phyloP scores from a whole-genome alignment of 53 echinoderm and acorn worm species.

The Apostichopus leukothele region DNA sequence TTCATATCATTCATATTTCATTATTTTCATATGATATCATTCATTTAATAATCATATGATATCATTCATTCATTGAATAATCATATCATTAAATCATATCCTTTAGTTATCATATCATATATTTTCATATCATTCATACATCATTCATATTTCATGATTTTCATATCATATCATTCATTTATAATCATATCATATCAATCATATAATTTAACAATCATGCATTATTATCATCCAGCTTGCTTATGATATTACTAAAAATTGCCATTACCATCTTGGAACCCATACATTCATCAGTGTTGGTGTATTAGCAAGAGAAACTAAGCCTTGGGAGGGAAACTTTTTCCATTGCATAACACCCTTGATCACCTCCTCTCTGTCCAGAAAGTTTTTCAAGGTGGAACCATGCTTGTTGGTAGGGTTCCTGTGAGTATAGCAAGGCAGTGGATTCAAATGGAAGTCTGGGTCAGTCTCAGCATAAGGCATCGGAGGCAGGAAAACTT shows the following conservation, averaged over 20 bases:
- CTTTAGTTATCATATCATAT: no score
- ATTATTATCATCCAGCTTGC: neutral
- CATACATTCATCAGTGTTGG: conserved; percentile 96
- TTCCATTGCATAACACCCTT: conserved; percentile 95
- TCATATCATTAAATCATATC: no score
- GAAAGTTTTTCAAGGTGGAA: conserved; percentile 73
- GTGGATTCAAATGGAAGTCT: conserved; percentile 89
- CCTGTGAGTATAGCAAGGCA: conserved; percentile 83
- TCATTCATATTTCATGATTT: no score
- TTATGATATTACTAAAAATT: no score
- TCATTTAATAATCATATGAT: no score
- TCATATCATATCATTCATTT: no score
- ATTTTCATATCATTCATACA: no score
- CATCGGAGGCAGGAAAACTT: conserved; percentile 91
- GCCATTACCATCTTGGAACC: conserved; percentile 67
- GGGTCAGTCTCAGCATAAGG: conserved; percentile 92
- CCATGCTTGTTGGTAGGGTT: conserved; percentile 81
- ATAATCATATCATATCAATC: no score
- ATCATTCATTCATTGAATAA: no score
- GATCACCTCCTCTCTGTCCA: conserved; percentile 94
- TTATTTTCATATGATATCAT: no score
- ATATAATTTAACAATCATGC: no score
- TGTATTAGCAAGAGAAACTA: conserved; percentile 88
- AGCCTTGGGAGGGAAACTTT: conserved; percentile 94
- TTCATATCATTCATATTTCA: no score